These are phyloP conservation scores for Zapus hudsonius DNA, from an alignment of 2,113 vertebrate species.

Conservation along the genomic window DNA sequence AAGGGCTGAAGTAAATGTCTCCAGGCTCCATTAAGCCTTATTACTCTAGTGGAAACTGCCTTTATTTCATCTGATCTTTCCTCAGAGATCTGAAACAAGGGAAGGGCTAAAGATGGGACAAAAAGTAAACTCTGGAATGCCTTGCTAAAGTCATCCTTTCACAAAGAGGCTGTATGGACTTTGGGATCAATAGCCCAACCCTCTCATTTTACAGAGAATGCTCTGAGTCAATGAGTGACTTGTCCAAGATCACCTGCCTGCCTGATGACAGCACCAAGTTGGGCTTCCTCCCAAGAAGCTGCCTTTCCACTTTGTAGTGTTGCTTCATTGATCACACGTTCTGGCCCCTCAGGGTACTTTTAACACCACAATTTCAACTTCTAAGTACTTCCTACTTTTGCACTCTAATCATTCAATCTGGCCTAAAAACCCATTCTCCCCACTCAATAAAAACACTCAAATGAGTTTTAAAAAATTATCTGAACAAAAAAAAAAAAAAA, in stretches of 20 bases:
- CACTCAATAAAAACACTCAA: not conserved
- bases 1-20: not conserved
- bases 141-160: constrained; percentile 3
- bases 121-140: constrained; percentile 6
- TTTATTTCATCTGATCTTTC: constrained; percentile 9
- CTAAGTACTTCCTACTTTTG: not conserved
- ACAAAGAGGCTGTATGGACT: not conserved
- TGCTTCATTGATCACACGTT: not conserved
- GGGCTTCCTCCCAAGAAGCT: not conserved
- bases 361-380: constrained; percentile 1
- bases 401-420: not conserved
- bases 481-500: not conserved
- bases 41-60: not conserved
- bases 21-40: not conserved
- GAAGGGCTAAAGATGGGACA: not conserved
- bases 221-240: constrained; percentile 28
- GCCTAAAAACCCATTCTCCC: not conserved
- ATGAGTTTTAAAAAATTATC: no score
- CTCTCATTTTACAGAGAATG: constrained; percentile 22
- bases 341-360: not conserved
- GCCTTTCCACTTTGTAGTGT: not conserved
- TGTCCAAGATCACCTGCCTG: not conserved
- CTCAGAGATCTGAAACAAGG: not conserved
- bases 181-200: not conserved
- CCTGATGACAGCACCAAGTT: not conserved